Conservation (phyloP, 2,888 invertebrate genomes). For the Eumacrocentrus americanus region DNA sequence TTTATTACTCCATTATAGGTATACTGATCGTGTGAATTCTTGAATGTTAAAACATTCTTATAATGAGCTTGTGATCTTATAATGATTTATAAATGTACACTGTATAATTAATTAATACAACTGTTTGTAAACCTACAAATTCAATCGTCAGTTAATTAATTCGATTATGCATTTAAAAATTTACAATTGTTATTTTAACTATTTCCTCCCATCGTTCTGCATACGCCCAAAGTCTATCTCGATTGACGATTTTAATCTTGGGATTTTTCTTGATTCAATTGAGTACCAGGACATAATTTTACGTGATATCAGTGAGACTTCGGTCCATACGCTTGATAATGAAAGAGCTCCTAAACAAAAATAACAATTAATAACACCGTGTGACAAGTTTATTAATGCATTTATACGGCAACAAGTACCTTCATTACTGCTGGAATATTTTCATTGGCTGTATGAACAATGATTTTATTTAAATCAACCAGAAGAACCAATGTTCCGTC, state of each 20-base stretch:
- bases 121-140: neutral
- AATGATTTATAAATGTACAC: too few species aligned
- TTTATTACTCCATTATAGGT: slow-evolving; percentile 14
- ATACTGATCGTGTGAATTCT: neutral
- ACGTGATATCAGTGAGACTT: slow-evolving; percentile 95
- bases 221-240: slow-evolving; percentile 94
- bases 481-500: slow-evolving; percentile 90
- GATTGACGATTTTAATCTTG: slow-evolving; percentile 79
- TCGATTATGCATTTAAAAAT: slow-evolving; percentile 10
- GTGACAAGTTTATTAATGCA: too few species aligned
- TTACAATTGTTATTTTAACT: neutral
- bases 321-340: slow-evolving; percentile 87
- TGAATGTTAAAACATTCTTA: neutral
- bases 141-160: neutral
- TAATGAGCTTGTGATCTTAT: too few species aligned
- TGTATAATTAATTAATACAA: too few species aligned
- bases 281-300: slow-evolving; percentile 85
- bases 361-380: too few species aligned
- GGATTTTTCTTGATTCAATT: slow-evolving; percentile 70
- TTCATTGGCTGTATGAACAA: slow-evolving; percentile 98
- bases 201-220: slow-evolving; percentile 93
- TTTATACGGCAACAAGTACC: too few species aligned
- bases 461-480: slow-evolving; percentile 98
- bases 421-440: slow-evolving; percentile 89
- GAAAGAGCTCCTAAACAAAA: slow-evolving; percentile 84